Evolutionary conservation across 1,140 invertebrate species (phyloP).

Genomic region (Panagrolaimus sp.): DNA sequence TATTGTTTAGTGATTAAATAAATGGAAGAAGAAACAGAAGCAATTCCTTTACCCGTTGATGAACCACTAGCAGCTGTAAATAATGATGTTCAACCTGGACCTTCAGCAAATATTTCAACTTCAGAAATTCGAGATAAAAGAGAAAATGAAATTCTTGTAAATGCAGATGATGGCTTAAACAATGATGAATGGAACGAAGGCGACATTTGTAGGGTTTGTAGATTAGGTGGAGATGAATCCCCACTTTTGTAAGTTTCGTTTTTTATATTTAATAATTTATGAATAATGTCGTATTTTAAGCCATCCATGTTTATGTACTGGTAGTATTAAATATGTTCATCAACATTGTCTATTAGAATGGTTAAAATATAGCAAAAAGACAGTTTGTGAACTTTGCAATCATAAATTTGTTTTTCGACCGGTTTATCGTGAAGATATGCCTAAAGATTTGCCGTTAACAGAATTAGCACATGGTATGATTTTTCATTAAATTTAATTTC

Average conservation of each 20-base stretch:
- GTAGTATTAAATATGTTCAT: conserved; percentile 97
- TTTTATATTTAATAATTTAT: no score
- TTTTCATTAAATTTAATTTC: conserved; percentile 63
- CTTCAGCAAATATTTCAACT: no score
- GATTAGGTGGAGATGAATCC: conserved; percentile 59
- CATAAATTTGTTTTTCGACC: conserved; percentile 95
- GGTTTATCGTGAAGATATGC: conserved; percentile 98
- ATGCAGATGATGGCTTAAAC: not conserved
- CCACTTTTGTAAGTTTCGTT: not conserved
- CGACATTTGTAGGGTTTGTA: conserved; percentile 91
- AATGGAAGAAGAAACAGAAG: no score
- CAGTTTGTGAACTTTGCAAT: conserved; percentile 96
- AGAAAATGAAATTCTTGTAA: not conserved
- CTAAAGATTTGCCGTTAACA: conserved; percentile 80
- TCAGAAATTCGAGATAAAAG: no score
- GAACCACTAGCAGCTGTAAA: no score
- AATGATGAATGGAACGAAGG: conserved; percentile 9
- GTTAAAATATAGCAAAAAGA: conserved; percentile 84
- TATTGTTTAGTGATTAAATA: no score
- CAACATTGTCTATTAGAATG: conserved; percentile 71
- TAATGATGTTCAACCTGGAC: no score
- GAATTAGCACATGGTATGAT: conserved; percentile 32
- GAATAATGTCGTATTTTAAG: no score
- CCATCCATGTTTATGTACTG: conserved; percentile 96
- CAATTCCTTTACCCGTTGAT: no score